Base-by-base conservation (phyloP, 2,797 vertebrate species). In the Denticeps clupeoides region DNA sequence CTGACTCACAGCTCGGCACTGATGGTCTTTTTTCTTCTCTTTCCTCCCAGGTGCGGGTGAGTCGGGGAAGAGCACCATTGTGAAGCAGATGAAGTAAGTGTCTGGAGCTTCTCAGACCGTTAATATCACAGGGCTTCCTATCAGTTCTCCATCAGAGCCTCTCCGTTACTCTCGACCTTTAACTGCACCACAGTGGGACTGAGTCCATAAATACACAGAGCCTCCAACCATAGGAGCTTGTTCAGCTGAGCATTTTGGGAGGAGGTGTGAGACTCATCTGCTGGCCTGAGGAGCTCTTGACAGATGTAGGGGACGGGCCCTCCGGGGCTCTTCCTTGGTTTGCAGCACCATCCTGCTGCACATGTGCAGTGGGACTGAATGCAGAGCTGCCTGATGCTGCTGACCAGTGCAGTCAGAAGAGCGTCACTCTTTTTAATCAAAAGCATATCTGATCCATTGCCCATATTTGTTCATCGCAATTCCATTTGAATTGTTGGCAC, bases 1-100 rank as follows among this genome's bases (percentile, higher is more conserved):
- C n/a, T 18, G 5, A 15, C 12, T 4, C 31, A 3, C 31, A 7
- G 31, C 8, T n/a, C n/a, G 16, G 15, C 18, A 6, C 13, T 43
- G 16, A 26, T 27, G 48, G 5, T 52, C 4, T 46, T 24, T 54
- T 10, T 60, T 53, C 56, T 49, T 7, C 26, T 47, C 22, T 73
- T 58, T 51, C 68, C 45, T 60, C n/a, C n/a, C 72, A 86, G 85
- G 83, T 72, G 85, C 85, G n/a, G 85, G 85, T 3, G 85, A 87
- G 66, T 87, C 85, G 35, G 85, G 85, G 38, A 87, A 87, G 72
- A 87, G 85, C 65, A 87, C 85, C 59, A 87, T 87, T 47, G 85
- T 87, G 49, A 87, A 87, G 79, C 85, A 86, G 70, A 87, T 87
- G 85, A 87, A 87, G 83, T 87, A 67, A 83, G 85, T 82, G 35